A percentile compares a stretch with the other conserved stretches of the same genome.
These are phyloP conservation scores for Chrysina gloriosa DNA, from an alignment of 2,888 invertebrate species.

Conservation along the genomic window DNA sequence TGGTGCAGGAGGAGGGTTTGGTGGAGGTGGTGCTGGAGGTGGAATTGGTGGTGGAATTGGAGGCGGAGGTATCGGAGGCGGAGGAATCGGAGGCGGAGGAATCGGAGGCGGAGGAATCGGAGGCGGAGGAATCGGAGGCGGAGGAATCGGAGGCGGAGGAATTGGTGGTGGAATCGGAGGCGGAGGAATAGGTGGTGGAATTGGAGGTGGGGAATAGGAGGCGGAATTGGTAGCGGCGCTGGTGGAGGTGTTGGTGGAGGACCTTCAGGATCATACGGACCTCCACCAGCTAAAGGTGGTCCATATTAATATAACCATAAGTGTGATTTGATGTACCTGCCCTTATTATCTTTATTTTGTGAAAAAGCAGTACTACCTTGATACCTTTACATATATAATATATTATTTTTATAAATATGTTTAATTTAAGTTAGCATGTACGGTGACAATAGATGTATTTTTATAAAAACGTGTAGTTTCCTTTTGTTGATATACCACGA, in stretches of 20 bases:
- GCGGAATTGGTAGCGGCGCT: slow-evolving; percentile 57
- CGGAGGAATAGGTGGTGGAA: slow-evolving; percentile 58
- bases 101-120: slow-evolving; percentile 57
- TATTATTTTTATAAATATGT: slow-evolving; percentile 34
- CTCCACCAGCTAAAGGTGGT: slow-evolving; percentile 63
- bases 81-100: slow-evolving; percentile 61
- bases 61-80: slow-evolving; percentile 60
- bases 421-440: slow-evolving; percentile 51
- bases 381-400: slow-evolving; percentile 18
- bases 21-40: slow-evolving; percentile 64
- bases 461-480: slow-evolving; percentile 14
- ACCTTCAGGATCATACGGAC: slow-evolving; percentile 59
- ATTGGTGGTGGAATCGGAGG: slow-evolving; percentile 50
- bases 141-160: no score
- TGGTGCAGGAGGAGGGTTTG: slow-evolving; percentile 56
- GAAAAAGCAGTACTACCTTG: slow-evolving; percentile 31
- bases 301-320: slow-evolving; percentile 56
- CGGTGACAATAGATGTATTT: slow-evolving; percentile 57
- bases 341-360: slow-evolving; percentile 20
- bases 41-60: slow-evolving; percentile 57
- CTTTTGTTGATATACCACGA: background rate
- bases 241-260: slow-evolving; percentile 52
- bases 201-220: slow-evolving; percentile 63
- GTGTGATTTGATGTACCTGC: slow-evolving; percentile 41
- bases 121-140: slow-evolving; percentile 60